Evolutionary conservation across 2,797 vertebrate genomes (phyloP), one percentile per base, ranked within the genome.

Genomic region (Pipistrellus pipistrellus): DNA sequence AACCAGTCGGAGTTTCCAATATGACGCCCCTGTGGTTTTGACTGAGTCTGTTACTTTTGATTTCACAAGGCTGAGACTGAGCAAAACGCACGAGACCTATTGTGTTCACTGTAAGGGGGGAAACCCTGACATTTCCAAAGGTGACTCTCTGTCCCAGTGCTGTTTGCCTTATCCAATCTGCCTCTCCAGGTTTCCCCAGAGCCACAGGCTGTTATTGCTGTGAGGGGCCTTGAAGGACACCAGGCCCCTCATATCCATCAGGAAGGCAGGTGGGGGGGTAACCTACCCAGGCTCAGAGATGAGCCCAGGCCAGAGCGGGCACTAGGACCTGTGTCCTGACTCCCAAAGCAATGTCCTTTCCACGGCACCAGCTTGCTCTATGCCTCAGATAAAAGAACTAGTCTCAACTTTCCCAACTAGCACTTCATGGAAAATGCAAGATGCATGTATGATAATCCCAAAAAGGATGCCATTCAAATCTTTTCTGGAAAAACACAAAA

Each of bases 41-140:
- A 80, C 75, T 78, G 30, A 94, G 55, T 44, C 90, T 87, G 21
- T 82, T 73, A 72, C 86, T 89, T 95, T 85, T 89, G 21, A 80
- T 80, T 88, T 95, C 46, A 51, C 59, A 66, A 85, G 62, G 66
- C 80, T 35, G 48, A 64, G 17, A 25, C 41, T 91, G 18, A 66
- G 27, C 68, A 62, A 97, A 85, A 85, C 69, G 21, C 20, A 41
- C 0, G 7, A 41, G 55, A 13, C 89, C 68, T 78, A 6, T 12
- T 38, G 35, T 13, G 55, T 41, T 95, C 71, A 72, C 9, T 72
- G 46, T 15, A 35, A 69, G 7, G 18, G 18, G 85, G 30, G 90
- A 95, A 88, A 20, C 64, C 55, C 32, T 80, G 69, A 75, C 75
- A 88, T 93, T 96, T 90, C 90, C 69, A 68, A 59, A 92, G 72